A percentile compares a stretch with the other conserved stretches of the same genome.
Evolutionary conservation across 2,888 invertebrate species (phyloP).

Genomic region (Dicyrtoma fusca): DNA sequence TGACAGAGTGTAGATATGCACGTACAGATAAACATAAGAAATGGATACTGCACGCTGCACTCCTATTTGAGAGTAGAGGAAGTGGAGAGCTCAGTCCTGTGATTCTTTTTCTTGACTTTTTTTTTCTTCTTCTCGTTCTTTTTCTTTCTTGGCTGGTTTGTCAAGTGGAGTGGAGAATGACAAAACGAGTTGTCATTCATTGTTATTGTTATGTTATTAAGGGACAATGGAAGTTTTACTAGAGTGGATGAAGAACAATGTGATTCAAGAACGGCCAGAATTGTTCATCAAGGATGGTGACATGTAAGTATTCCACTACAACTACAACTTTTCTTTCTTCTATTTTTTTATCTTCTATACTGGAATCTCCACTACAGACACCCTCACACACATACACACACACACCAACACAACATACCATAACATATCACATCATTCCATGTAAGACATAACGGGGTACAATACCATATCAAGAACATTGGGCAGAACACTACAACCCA

Average conservation of each 20-base stretch:
- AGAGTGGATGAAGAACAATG: conserved; percentile 81
- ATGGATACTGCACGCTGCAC: too few relatives aligned
- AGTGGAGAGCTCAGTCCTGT: too few relatives aligned
- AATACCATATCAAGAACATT: too few relatives aligned
- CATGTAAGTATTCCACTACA: conserved; percentile 33
- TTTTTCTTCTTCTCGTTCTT: neutral
- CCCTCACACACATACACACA: neutral
- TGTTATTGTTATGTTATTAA: conserved; percentile 27
- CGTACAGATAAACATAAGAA: too few relatives aligned
- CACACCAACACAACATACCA: too few relatives aligned
- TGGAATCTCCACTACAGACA: neutral
- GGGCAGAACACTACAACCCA: too few relatives aligned
- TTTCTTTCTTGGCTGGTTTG: neutral
- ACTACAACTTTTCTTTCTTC: conserved; percentile 1
- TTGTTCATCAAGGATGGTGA: conserved; percentile 53
- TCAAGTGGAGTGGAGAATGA: conserved; percentile 13
- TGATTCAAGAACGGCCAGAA: conserved; percentile 82
- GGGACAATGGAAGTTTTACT: conserved; percentile 69
- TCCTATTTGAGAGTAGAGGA: too few relatives aligned
- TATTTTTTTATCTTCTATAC: neutral
- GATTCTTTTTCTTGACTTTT: too few relatives aligned
- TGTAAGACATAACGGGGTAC: too few relatives aligned
- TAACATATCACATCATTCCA: too few relatives aligned
- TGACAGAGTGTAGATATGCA: too few relatives aligned
- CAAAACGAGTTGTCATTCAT: conserved; percentile 29